These are phyloP conservation scores for Drosophila macrothrix DNA, from an alignment of 2,888 invertebrate species.

Conservation along the genomic window DNA sequence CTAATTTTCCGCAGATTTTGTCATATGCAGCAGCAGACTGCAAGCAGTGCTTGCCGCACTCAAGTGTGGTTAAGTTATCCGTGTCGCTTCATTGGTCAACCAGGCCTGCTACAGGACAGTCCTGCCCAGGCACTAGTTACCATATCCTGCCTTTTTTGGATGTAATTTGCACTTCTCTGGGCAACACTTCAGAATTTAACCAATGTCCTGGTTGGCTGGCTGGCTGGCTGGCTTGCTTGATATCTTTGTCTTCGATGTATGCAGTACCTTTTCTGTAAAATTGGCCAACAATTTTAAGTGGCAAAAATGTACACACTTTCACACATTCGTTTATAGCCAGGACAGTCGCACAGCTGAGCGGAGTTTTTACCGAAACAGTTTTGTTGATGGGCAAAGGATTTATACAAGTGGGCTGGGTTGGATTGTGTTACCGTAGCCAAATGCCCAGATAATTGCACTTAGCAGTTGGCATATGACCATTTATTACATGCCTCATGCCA, in stretches of 20 bases:
- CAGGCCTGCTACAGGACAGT: background rate
- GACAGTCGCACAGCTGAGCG: conserved; percentile 13
- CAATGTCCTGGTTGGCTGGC: conserved; percentile 15
- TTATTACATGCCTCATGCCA: conserved; percentile 62
- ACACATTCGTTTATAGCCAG: conserved; percentile 6
- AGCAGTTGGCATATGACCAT: conserved; percentile 67
- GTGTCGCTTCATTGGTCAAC: conserved; percentile 48
- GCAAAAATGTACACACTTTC: conserved; percentile 24
- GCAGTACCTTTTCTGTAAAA: conserved; percentile 48
- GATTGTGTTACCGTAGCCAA: conserved; percentile 35
- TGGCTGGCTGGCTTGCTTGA: conserved; percentile 30
- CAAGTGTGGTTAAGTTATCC: conserved; percentile 55
- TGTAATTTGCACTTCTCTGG: conserved; percentile 59
- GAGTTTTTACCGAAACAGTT: conserved; percentile 41
- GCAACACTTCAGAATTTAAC: conserved; percentile 45
- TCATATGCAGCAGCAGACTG: conserved; percentile 33
- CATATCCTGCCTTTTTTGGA: conserved; percentile 34
- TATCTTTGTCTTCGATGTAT: conserved; percentile 57
- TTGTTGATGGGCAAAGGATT: conserved; percentile 33
- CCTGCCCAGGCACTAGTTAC: background rate
- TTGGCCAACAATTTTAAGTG: conserved; percentile 62
- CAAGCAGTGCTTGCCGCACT: conserved; percentile 22
- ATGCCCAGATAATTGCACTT: conserved; percentile 66
- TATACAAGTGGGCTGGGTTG: background rate
- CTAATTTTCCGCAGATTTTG: conserved; percentile 78